A percentile compares a stretch with the other conserved stretches of the same genome.
phyloP scores from a whole-genome alignment of 2,888 invertebrate genomes.

The Micoletzkya japonica region DNA sequence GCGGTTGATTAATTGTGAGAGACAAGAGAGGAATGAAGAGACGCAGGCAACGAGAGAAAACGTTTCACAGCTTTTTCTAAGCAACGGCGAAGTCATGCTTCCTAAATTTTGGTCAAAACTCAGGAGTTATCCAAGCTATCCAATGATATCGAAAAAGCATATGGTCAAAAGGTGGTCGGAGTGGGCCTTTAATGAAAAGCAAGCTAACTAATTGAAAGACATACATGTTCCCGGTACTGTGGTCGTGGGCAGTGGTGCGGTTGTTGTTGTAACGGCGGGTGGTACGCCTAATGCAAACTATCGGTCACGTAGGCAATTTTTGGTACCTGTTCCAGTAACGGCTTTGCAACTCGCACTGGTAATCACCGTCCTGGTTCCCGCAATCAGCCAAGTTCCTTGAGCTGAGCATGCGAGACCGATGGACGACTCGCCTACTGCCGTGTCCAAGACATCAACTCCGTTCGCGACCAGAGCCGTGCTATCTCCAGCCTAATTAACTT shows the following conservation, averaged over 20 bases:
- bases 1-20: too few relatives aligned
- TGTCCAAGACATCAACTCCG: background rate
- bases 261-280: background rate
- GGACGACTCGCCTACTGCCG: background rate
- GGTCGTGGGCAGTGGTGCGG: background rate
- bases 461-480: constrained; percentile 2
- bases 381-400: constrained; percentile 24
- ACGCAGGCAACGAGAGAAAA: too few relatives aligned
- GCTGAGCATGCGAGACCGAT: background rate
- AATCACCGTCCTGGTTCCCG: background rate
- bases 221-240: background rate
- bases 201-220: background rate
- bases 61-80: too few relatives aligned
- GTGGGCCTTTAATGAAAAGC: background rate
- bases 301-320: too few relatives aligned
- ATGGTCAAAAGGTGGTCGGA: too few relatives aligned
- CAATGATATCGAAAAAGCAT: too few relatives aligned
- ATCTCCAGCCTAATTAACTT: too few relatives aligned
- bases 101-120: too few relatives aligned
- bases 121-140: too few relatives aligned
- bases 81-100: too few relatives aligned
- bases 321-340: too few relatives aligned
- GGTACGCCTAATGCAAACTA: background rate
- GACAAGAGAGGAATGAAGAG: too few relatives aligned
- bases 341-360: constrained; percentile 20